Conservation (phyloP, 1,140 invertebrate genomes). For the Manduca sexta region DNA sequence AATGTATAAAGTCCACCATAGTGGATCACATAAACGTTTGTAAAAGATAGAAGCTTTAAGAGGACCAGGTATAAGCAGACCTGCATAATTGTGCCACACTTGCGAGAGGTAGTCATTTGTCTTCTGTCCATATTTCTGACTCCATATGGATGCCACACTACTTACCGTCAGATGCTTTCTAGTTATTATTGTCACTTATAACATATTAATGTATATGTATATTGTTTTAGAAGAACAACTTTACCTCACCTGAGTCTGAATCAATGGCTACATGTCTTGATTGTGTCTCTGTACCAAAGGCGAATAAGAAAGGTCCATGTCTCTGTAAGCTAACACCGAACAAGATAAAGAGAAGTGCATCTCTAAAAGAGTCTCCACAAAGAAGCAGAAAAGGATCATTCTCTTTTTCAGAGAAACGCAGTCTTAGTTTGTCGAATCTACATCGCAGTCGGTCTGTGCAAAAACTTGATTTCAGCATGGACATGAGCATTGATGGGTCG, state of each 20-base stretch:
- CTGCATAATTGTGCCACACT: too few species aligned
- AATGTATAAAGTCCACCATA: too few species aligned
- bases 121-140: too few species aligned
- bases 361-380: conserved; percentile 49
- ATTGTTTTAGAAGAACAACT: conserved; percentile 57
- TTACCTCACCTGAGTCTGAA: conserved; percentile 57
- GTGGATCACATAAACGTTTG: too few species aligned
- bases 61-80: too few species aligned
- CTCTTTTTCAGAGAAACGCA: conserved; percentile 45
- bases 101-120: too few species aligned
- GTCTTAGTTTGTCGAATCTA: conserved; percentile 56
- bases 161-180: too few species aligned
- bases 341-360: conserved; percentile 47
- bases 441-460: conserved; percentile 58
- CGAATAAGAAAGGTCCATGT: conserved; percentile 34
- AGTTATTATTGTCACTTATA: too few species aligned
- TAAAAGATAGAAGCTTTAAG: too few species aligned
- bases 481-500: conserved; percentile 66
- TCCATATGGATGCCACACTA: too few species aligned
- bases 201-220: neutral
- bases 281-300: conserved; percentile 35
- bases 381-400: conserved; percentile 33
- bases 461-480: conserved; percentile 67
- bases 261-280: conserved; percentile 52
- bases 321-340: conserved; percentile 46